Evolutionary conservation across 1,140 invertebrate genomes (phyloP).

Genomic region (Brachionus manjavacas): DNA sequence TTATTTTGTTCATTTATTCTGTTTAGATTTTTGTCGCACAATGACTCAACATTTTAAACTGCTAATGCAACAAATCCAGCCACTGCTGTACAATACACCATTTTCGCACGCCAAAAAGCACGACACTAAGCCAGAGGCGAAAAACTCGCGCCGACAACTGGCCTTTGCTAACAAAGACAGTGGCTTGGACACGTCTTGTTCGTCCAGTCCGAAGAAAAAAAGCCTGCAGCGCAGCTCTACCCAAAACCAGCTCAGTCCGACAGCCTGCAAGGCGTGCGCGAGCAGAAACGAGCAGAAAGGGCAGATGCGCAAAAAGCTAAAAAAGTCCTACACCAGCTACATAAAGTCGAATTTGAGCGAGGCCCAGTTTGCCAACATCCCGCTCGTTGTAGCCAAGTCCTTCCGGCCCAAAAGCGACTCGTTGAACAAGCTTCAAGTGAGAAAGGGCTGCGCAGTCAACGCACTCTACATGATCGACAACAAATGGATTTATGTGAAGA

Average conservation of each 20-base stretch:
- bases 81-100: background rate
- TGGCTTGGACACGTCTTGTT: background rate
- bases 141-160: background rate
- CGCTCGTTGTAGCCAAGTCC: background rate
- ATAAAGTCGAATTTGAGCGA: conserved; percentile 19
- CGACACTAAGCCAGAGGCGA: background rate
- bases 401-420: background rate
- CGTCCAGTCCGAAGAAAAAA: background rate
- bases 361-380: conserved; percentile 12
- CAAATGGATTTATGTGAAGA: conserved; percentile 34
- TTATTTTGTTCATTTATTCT: too few species aligned
- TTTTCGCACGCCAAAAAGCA: background rate
- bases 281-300: background rate
- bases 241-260: background rate
- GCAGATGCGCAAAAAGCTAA: background rate
- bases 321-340: background rate
- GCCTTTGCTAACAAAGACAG: background rate
- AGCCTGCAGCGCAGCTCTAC: background rate
- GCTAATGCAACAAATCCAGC: background rate
- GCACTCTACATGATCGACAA: conserved; percentile 21
- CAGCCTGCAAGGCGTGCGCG: background rate
- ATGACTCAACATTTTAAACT: background rate
- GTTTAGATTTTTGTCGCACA: background rate
- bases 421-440: background rate
- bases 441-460: background rate